Evolutionary conservation across 2,113 vertebrate genomes (phyloP).

Genomic region (Coregonus clupeaformis): DNA sequence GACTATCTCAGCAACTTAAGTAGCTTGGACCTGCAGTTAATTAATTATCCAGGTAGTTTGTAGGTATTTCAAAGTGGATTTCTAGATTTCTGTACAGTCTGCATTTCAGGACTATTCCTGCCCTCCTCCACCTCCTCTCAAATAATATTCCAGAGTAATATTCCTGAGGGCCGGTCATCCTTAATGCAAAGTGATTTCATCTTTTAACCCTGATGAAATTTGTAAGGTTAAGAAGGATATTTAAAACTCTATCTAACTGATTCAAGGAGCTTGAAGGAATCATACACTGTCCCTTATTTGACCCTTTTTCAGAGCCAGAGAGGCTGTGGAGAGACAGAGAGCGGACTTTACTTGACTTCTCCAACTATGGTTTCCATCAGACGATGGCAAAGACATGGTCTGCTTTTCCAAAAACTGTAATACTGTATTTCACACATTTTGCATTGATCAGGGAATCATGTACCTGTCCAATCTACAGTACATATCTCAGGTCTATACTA

Average conservation of each 20-base stretch:
- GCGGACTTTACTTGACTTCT: background rate
- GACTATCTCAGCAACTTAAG: no score
- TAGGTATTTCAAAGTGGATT: background rate
- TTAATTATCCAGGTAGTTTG: no score
- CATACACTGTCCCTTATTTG: slow-evolving; percentile 10
- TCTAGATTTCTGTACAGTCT: background rate
- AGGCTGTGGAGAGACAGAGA: background rate
- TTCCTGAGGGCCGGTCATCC: slow-evolving; percentile 10
- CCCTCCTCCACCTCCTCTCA: background rate
- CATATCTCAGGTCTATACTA: background rate
- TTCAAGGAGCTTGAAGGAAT: slow-evolving; percentile 13
- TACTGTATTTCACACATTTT: background rate
- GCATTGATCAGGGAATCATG: background rate
- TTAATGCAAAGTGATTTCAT: background rate
- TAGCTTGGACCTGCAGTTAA: no score
- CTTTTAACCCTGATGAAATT: slow-evolving; percentile 19
- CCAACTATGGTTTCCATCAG: background rate
- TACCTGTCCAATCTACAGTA: background rate
- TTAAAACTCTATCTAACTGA: background rate
- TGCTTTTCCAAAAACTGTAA: background rate
- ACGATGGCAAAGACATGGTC: background rate
- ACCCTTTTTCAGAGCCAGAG: background rate
- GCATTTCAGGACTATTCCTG: background rate
- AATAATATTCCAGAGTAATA: background rate
- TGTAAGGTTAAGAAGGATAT: slow-evolving; percentile 24